phyloP scores from a whole-genome alignment of 1,140 invertebrate genomes.

The Polypedilum vanderplanki region DNA sequence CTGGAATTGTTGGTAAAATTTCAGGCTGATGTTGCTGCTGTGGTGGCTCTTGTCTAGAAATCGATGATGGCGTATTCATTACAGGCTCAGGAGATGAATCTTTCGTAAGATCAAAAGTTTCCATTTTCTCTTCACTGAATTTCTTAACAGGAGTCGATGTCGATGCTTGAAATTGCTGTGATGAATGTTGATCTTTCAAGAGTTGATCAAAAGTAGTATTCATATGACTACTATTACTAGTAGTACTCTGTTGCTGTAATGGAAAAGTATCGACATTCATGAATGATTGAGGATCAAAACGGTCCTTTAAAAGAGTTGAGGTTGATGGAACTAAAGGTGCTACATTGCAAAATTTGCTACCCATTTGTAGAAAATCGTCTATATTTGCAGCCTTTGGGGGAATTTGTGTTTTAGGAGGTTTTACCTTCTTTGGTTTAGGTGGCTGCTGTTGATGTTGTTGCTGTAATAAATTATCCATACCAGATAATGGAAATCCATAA shows the following conservation, averaged over 20 bases:
- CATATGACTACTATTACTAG: background rate
- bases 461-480: conserved; percentile 21
- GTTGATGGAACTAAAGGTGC: conserved; percentile 38
- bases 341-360: conserved; percentile 39
- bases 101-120: conserved; percentile 21
- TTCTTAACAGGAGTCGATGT: background rate
- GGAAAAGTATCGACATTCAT: conserved; percentile 8
- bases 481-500: conserved; percentile 36
- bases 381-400: background rate
- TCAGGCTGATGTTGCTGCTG: conserved; percentile 40
- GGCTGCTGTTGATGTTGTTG: background rate
- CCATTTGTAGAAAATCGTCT: conserved; percentile 28
- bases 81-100: conserved; percentile 30
- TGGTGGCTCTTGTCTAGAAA: conserved; percentile 31
- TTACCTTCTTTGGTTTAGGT: conserved; percentile 23
- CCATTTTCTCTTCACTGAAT: background rate
- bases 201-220: conserved; percentile 20
- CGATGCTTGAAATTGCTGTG: conserved; percentile 10
- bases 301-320: conserved; percentile 30
- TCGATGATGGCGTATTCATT: conserved; percentile 32
- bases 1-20: conserved; percentile 33
- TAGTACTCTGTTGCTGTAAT: background rate
- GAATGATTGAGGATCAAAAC: background rate
- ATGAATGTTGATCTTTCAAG: conserved; percentile 16
- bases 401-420: conserved; percentile 23